A percentile compares a stretch with the other conserved stretches of the same genome.
These are phyloP conservation scores for Amorpha juglandis DNA, from an alignment of 2,888 invertebrate species.

Conservation along the genomic window DNA sequence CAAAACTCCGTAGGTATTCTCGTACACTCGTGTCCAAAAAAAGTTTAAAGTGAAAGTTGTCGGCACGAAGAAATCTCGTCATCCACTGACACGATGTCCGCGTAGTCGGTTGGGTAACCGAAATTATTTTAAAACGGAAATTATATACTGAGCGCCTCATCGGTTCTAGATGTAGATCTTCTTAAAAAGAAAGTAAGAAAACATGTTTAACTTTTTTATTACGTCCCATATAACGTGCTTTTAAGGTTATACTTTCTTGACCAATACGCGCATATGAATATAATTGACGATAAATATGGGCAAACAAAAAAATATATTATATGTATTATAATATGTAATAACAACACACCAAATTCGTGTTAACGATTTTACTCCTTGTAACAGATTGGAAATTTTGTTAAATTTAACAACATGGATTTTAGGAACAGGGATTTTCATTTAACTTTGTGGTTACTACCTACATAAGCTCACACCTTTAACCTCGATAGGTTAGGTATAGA, in stretches of 20 bases:
- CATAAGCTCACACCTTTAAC: too few relatives aligned
- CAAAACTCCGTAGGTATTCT: constrained; percentile 12
- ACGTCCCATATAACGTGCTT: neutral
- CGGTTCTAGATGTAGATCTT: constrained; percentile 26
- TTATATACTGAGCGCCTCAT: constrained; percentile 48
- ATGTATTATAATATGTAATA: too few relatives aligned
- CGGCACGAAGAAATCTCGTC: constrained; percentile 70
- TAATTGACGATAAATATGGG: neutral
- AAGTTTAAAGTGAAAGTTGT: constrained; percentile 79
- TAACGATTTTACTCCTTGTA: too few relatives aligned
- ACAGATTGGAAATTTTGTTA: too few relatives aligned
- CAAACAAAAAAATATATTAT: too few relatives aligned
- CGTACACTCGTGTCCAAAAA: constrained; percentile 56
- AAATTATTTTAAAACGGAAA: constrained; percentile 67
- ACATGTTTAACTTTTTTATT: constrained; percentile 7
- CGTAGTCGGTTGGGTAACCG: constrained; percentile 65
- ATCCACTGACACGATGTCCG: constrained; percentile 51
- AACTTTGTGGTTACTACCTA: too few relatives aligned
- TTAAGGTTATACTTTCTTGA: neutral
- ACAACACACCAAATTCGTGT: too few relatives aligned
- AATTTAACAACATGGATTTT: too few relatives aligned
- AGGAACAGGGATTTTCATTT: too few relatives aligned
- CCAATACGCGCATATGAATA: neutral
- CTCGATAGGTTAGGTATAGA: too few relatives aligned
- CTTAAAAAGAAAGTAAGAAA: neutral